Evolutionary conservation across 2,888 invertebrate genomes (phyloP), one percentile per base, ranked within the genome.

Genomic region (Danaus chrysippus): DNA sequence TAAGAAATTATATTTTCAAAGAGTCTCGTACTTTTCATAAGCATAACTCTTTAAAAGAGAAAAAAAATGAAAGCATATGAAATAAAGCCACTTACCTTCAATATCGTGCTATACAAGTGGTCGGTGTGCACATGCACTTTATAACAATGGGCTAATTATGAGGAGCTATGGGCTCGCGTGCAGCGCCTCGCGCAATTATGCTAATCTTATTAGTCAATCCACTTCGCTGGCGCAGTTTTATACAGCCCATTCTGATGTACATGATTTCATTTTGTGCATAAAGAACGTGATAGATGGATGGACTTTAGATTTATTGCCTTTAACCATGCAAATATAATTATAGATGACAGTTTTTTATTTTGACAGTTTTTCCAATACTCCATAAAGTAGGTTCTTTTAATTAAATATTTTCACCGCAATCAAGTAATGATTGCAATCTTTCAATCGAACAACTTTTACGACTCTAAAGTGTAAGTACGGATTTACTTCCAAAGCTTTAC

Each of bases 181-280:
- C 82, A 68, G 73, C 73, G 75, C 77, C 74, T 73, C 67, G 71
- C 72, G 80, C 82, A 86, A 85, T 87, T 87, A 89, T 87, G 87
- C 81, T 84, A 89, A 90, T 88, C 85, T 86, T 87, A 86, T 89
- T 87, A 87, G 85, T 83, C 84, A 84, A 86, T 86, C 83, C 86
- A 84, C 83, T 86, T 79, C 77, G 76, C 77, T 70, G 66, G 72
- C 78, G 82, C 82, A 82, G 77, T 83, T 84, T 81, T 81, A 81
- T 79, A 76, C 76, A 75, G 73, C 69, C 76, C 73, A 74, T 76
- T 73, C 71, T 74, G 70, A 73, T 73, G 73, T 72, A 71, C 71
- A 73, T 66, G 64, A 63, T 66, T 61, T 63, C 56, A 56, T 68
- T 65, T 67, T 65, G 68, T 67, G n/a, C 43, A 62, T 49, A 23